phyloP scores from a whole-genome alignment of 2,888 invertebrate genomes.

The Julus scanicus region DNA sequence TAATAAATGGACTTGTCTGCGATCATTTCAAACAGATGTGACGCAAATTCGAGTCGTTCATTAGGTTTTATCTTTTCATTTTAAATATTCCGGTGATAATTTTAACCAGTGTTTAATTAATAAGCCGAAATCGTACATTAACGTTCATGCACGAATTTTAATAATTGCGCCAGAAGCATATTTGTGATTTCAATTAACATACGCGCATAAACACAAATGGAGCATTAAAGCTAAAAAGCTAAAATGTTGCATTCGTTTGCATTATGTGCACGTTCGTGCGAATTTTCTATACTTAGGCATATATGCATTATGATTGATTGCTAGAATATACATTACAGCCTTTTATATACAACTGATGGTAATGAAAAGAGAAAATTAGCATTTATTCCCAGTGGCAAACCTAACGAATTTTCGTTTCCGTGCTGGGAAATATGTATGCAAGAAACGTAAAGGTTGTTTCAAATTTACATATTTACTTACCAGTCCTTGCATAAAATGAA shows the following conservation, averaged over 20 bases:
- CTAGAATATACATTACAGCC: neutral
- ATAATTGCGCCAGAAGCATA: neutral
- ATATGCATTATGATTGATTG: neutral
- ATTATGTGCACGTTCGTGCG: constrained; percentile 15
- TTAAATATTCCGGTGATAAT: no score
- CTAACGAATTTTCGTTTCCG: neutral
- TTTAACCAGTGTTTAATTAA: neutral
- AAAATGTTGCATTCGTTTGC: neutral
- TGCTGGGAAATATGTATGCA: constrained; percentile 4
- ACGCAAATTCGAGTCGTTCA: no score
- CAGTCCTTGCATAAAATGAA: neutral
- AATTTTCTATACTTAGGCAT: neutral
- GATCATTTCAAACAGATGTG: no score
- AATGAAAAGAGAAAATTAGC: constrained; percentile 30
- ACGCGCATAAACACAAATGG: neutral
- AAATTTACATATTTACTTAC: constrained; percentile 27
- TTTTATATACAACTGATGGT: constrained; percentile 14
- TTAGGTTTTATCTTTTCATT: no score
- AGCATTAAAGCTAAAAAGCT: constrained; percentile 25
- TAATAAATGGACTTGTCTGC: no score
- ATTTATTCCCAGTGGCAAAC: constrained; percentile 19
- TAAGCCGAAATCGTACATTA: neutral
- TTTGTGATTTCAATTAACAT: neutral
- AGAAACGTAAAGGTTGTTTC: neutral
- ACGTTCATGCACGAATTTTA: neutral